These are phyloP conservation scores for Ascidia mentula DNA, from an alignment of 23 tunicate species.

Conservation along the genomic window DNA sequence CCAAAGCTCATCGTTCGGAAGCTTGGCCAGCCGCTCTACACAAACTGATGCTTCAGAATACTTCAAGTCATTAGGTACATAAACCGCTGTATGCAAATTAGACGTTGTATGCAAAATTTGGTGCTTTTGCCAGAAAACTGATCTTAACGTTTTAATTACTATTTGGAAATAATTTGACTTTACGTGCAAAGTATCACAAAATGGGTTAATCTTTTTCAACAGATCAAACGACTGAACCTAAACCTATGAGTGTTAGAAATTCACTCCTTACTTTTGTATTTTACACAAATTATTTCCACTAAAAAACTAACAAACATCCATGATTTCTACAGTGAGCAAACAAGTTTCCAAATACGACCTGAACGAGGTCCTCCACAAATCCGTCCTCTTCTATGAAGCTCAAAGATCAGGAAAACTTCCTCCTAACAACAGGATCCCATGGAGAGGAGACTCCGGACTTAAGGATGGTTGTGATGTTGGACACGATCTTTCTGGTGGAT, in stretches of 20 bases:
- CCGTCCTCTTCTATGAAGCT: conserved; percentile 96
- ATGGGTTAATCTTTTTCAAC: no score
- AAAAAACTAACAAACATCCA: no score
- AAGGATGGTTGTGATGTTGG: conserved; percentile 97
- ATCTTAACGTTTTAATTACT: no score
- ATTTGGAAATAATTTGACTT: no score
- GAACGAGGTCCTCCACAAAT: conserved; percentile 79
- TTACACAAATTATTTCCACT: no score
- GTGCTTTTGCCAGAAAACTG: no score
- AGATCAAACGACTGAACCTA: no score
- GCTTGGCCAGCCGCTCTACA: conserved; percentile 29
- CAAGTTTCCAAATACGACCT: conserved; percentile 40
- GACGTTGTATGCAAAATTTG: no score
- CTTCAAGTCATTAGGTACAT: conserved; percentile 20
- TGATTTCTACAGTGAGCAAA: not conserved
- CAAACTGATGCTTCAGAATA: conserved; percentile 33
- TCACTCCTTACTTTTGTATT: no score
- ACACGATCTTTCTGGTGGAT: conserved; percentile 87
- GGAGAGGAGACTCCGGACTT: conserved; percentile 97
- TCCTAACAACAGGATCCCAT: conserved; percentile 71
- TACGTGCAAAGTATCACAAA: no score
- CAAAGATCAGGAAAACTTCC: conserved; percentile 94
- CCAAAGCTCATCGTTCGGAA: conserved; percentile 14
- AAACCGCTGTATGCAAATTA: no score
- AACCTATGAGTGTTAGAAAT: no score